Base-by-base conservation (phyloP, 1,140 invertebrate genomes). In the Caenorhabditis brenneri region DNA sequence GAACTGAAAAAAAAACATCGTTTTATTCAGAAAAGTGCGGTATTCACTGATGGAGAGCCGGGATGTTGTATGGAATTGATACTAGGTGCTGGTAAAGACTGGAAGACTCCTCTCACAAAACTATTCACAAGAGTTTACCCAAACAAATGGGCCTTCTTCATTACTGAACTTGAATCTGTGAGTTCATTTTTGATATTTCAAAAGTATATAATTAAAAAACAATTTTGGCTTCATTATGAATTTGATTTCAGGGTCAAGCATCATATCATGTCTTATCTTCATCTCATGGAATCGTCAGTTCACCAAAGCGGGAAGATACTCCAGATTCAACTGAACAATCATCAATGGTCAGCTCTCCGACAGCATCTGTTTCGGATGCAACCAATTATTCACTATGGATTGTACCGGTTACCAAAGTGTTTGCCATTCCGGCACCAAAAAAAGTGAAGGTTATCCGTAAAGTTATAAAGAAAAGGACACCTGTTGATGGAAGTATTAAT, bases 371-470 rank as follows among this genome's bases (percentile, higher is more conserved):
- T 3, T 48, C 60, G 46, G 58, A 48, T 36, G 69, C 82, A 22
- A 22, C 82, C 6, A 83, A 83, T 46, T 83, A 49, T 65, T 55
- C 46, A 24, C 51, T 83, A 27, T 83, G 82, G 82, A 79, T 83
- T 58, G 82, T 83, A 19, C 82, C 82, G 22, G 82, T 83, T 46
- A 48, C 82, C n/a, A 65, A 65, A 79, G 48, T 83, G 0, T 83
- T 83, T 79, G 82, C 82, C n/a, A 80, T 83, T 58, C 82, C 82
- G 22, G 58, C 82, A 55, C 82, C 82, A 19, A 79, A 79, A 60
- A 83, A 83, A 65, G 78, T 81, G 29, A 79, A 80, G 24, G 49
- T 83, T 33, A 42, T 83, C 24, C 69, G 65, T n/a, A 83, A 83
- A 65, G 65, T 83, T 4, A 69, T 83, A 7, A 83, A 83, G 24